Percentiles rank a stretch among this genome's conserved stretches.
Conservation (phyloP, 2,797 vertebrate genomes). For the Florisuga fusca region DNA sequence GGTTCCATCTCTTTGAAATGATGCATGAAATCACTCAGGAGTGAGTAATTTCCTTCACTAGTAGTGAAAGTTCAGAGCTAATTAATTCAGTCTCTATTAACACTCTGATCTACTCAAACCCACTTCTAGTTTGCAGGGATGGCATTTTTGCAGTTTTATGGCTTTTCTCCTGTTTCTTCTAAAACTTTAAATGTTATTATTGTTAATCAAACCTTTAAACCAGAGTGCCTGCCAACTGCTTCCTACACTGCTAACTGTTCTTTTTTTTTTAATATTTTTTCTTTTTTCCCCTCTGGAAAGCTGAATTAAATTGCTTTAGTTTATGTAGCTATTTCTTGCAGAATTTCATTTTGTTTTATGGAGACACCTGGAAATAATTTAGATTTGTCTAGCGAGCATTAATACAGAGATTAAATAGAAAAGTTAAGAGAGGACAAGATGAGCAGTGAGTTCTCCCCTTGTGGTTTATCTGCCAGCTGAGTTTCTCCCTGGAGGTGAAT, state of each 20-base stretch:
- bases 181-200: slow-evolving; percentile 18
- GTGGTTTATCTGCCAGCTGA: not conserved
- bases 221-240: not conserved
- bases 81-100: not conserved
- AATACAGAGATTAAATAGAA: not conserved
- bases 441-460: not conserved
- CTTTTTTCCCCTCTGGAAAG: not conserved
- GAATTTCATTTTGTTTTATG: not conserved
- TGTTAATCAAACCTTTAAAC: not conserved
- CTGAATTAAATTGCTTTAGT: slow-evolving; percentile 26
- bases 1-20: not conserved
- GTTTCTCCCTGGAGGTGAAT: not conserved
- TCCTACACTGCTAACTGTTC: slow-evolving; percentile 10
- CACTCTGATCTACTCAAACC: not conserved
- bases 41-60: not conserved
- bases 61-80: not conserved
- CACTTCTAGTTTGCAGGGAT: not conserved
- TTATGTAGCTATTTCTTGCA: slow-evolving; percentile 55
- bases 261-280: not conserved
- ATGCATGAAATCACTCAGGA: not conserved
- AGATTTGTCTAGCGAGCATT: not conserved
- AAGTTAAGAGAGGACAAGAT: not conserved
- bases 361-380: slow-evolving; percentile 17
- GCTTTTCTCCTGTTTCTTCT: not conserved
- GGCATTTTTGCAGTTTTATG: slow-evolving; percentile 2